Evolutionary conservation across 2,888 invertebrate genomes (phyloP), one percentile per base, ranked within the genome.

Genomic region (Brachyptera putata): DNA sequence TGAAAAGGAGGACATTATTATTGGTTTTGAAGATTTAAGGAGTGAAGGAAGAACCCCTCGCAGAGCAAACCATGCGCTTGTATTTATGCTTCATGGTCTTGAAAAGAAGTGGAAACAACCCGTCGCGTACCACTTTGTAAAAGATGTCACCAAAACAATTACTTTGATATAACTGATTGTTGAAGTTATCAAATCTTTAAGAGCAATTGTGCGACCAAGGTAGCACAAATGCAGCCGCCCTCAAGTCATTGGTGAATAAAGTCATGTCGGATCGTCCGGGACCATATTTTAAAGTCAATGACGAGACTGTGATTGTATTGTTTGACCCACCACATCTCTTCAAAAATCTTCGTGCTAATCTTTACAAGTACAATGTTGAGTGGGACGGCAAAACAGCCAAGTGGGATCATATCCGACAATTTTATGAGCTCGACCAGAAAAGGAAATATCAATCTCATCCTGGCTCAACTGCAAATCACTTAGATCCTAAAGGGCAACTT

Each of bases 1-100:
- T n/a, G n/a, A n/a, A n/a, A n/a, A n/a, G n/a, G n/a, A n/a, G n/a
- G n/a, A n/a, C n/a, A n/a, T n/a, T n/a, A n/a, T n/a, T n/a, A n/a
- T n/a, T n/a, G n/a, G n/a, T n/a, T n/a, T n/a, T n/a, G n/a, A n/a
- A n/a, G n/a, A n/a, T n/a, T n/a, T n/a, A n/a, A n/a, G n/a, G n/a
- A n/a, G n/a, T n/a, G n/a, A n/a, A n/a, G n/a, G n/a, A n/a, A n/a
- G n/a, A n/a, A n/a, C n/a, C n/a, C n/a, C n/a, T n/a, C 26, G 60
- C 57, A 39, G 43, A 48, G 25, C 55, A 58, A 58, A 57, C 39
- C 60, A 61, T 61, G 63, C 60, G 24, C 37, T 63, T n/a, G 55
- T 63, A 9, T 63, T 63, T 16, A 61, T 63, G 60, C 16, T 62
- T 9, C 58, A 62, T 13, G 60, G 62, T 14, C 14, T 62, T 1